Percentiles rank a stretch among this genome's conserved stretches.
phyloP scores from a whole-genome alignment of 1,140 invertebrate genomes.

The Cherax quadricarinatus region DNA sequence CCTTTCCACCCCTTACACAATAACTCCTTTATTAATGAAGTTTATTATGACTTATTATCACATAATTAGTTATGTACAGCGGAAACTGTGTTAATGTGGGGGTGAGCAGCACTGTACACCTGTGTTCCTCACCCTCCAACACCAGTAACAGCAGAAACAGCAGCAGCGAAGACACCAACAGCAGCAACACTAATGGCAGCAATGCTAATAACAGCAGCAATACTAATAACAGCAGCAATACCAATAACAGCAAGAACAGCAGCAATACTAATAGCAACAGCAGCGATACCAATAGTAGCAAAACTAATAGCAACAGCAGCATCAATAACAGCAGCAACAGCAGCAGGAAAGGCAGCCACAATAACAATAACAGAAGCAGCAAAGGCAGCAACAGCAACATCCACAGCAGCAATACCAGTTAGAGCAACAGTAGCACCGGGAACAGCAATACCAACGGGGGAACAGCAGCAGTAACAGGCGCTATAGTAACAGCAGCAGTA shows the following conservation, averaged over 20 bases:
- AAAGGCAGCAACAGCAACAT: too few relatives aligned
- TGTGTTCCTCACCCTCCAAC: neutral
- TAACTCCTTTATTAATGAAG: constrained; percentile 18
- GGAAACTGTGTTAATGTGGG: neutral
- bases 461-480: neutral
- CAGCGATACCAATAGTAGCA: too few relatives aligned
- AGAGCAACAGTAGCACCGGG: too few relatives aligned
- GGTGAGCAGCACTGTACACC: constrained; percentile 12
- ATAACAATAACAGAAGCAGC: neutral
- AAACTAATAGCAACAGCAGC: too few relatives aligned
- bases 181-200: too few relatives aligned
- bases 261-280: too few relatives aligned
- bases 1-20: constrained; percentile 19
- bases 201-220: neutral
- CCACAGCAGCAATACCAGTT: too few relatives aligned
- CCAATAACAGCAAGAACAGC: too few relatives aligned
- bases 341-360: too few relatives aligned
- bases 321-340: neutral
- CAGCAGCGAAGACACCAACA: too few relatives aligned
- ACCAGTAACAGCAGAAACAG: too few relatives aligned
- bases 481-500: too few relatives aligned
- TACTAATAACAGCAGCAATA: neutral
- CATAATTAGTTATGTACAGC: neutral
- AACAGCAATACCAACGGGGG: neutral
- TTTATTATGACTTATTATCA: constrained; percentile 30